phyloP scores from a whole-genome alignment of 1,140 invertebrate species.

The Diorhabda sublineata region DNA sequence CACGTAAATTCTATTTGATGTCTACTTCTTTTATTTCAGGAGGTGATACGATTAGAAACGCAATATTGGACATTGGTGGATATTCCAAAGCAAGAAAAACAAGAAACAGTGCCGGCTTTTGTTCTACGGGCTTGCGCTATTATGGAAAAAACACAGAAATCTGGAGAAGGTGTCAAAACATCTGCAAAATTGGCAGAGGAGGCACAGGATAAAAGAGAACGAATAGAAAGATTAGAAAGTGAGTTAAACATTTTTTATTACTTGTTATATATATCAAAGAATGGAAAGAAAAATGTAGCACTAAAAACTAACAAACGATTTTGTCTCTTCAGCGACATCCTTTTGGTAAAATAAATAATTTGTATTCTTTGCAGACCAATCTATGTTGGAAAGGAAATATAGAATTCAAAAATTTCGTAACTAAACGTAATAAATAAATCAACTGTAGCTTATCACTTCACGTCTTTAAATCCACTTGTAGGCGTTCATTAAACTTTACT shows the following conservation, averaged over 20 bases:
- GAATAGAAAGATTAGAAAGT: constrained; percentile 82
- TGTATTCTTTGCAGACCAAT: no score
- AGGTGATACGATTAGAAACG: constrained; percentile 86
- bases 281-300: no score
- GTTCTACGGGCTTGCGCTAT: constrained; percentile 84
- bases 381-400: no score
- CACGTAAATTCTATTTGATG: neutral
- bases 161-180: constrained; percentile 82
- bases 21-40: constrained; percentile 53
- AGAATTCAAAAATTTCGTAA: no score
- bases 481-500: no score
- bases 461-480: no score
- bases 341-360: no score
- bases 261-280: neutral
- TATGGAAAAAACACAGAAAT: constrained; percentile 87
- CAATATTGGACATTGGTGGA: constrained; percentile 91
- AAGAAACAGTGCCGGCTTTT: constrained; percentile 85
- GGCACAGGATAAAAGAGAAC: constrained; percentile 73
- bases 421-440: no score
- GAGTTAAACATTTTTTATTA: constrained; percentile 33
- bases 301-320: no score
- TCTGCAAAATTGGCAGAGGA: constrained; percentile 77
- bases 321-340: no score
- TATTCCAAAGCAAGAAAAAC: constrained; percentile 83
- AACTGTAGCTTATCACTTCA: no score